Evolutionary conservation across 2,113 vertebrate species (phyloP).

Genomic region (Neodontobutis hainanensis): DNA sequence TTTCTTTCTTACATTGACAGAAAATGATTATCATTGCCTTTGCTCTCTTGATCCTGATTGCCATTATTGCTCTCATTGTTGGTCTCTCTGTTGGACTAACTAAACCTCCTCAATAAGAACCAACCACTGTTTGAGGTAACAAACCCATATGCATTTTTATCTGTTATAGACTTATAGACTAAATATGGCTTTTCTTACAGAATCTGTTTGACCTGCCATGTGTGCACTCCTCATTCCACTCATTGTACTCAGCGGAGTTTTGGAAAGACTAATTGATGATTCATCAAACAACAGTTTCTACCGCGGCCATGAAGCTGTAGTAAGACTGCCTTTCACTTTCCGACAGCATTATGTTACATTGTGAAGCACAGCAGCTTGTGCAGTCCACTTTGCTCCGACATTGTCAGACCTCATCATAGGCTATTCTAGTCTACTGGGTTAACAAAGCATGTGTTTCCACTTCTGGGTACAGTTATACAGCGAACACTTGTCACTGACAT

Average conservation of each 20-base stretch:
- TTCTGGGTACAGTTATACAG: not conserved
- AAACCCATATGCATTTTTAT: not conserved
- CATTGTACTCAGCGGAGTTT: conserved; percentile 80
- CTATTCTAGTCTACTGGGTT: too few relatives aligned
- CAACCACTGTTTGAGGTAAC: conserved; percentile 55
- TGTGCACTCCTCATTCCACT: conserved; percentile 85
- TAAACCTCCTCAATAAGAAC: conserved; percentile 73
- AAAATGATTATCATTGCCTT: conserved; percentile 88
- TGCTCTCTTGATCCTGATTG: conserved; percentile 82
- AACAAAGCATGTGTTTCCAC: not conserved
- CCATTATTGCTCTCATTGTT: conserved; percentile 86
- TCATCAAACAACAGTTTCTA: conserved; percentile 20
- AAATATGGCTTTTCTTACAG: conserved; percentile 76
- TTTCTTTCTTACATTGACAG: conserved; percentile 79
- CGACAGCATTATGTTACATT: conserved; percentile 26
- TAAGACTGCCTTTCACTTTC: conserved; percentile 23
- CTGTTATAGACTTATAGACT: not conserved
- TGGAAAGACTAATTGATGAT: conserved; percentile 42
- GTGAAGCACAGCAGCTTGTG: conserved; percentile 12
- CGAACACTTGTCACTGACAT: too few relatives aligned
- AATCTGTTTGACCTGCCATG: conserved; percentile 84
- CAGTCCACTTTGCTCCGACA: conserved; percentile 17
- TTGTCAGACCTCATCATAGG: conserved; percentile 18
- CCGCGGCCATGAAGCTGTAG: conserved; percentile 18
- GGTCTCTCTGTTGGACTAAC: conserved; percentile 88